These are phyloP conservation scores for Thrips palmi DNA, from an alignment of 1,140 invertebrate species.

Conservation along the genomic window DNA sequence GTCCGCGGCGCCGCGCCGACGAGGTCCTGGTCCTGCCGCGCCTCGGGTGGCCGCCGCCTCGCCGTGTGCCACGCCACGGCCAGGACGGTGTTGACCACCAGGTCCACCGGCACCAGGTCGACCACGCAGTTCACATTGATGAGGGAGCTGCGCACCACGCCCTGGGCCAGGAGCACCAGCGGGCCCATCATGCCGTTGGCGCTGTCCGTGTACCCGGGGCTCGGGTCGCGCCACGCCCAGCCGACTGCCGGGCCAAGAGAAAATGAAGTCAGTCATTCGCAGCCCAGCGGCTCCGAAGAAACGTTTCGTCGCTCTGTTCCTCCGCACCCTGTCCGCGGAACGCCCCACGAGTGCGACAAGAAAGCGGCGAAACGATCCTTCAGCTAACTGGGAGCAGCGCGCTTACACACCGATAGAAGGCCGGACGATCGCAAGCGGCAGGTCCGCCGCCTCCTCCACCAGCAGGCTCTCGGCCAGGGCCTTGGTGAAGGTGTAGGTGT, in stretches of 20 bases:
- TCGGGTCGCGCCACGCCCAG: slow-evolving; percentile 79
- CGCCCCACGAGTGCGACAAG: no score
- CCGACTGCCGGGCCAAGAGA: slow-evolving; percentile 45
- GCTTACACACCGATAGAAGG: slow-evolving; percentile 50
- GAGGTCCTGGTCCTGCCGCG: slow-evolving; percentile 18
- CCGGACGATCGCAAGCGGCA: slow-evolving; percentile 49
- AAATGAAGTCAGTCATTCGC: no score
- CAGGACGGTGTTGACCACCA: slow-evolving; percentile 74
- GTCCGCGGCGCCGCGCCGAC: no score
- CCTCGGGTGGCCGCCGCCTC: no score
- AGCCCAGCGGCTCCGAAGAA: no score
- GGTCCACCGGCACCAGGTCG: slow-evolving; percentile 89
- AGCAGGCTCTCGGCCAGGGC: slow-evolving; percentile 52
- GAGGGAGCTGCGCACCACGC: slow-evolving; percentile 68
- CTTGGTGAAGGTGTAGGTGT: slow-evolving; percentile 67
- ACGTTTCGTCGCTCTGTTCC: no score
- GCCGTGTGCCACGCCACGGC: slow-evolving; percentile 57
- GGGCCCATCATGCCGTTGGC: slow-evolving; percentile 95
- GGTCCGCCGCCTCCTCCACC: slow-evolving; percentile 30
- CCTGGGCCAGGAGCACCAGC: slow-evolving; percentile 83
- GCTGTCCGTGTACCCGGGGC: slow-evolving; percentile 89
- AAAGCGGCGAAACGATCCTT: no score
- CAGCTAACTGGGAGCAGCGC: no score
- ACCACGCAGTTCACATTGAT: slow-evolving; percentile 53
- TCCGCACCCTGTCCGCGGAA: no score